A percentile compares a stretch with the other conserved stretches of the same genome.
phyloP scores from a whole-genome alignment of 2,888 invertebrate genomes.

The Empis stercorea region DNA sequence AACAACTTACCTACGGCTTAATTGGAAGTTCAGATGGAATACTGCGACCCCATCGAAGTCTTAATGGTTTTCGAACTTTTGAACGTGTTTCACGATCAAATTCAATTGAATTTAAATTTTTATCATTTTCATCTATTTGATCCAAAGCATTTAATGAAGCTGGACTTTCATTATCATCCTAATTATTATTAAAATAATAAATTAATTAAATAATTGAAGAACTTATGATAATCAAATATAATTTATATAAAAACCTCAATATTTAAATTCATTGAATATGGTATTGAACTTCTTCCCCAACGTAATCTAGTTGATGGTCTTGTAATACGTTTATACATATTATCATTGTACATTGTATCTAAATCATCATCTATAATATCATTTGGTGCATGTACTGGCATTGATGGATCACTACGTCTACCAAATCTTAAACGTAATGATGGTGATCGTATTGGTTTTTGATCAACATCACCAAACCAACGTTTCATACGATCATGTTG shows the following conservation, averaged over 20 bases:
- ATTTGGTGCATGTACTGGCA: constrained; percentile 25
- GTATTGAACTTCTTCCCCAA: constrained; percentile 21
- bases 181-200: no score
- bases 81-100: constrained; percentile 10
- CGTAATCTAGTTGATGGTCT: constrained; percentile 24
- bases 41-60: constrained; percentile 34
- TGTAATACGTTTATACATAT: constrained; percentile 11
- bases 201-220: no score
- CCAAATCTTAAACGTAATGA: constrained; percentile 67
- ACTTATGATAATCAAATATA: no score
- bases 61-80: constrained; percentile 29
- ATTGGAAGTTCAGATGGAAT: background rate
- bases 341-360: background rate
- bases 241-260: no score
- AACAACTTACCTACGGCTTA: no score
- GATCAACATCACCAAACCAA: constrained; percentile 45
- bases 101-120: constrained; percentile 19
- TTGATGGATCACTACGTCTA: constrained; percentile 56
- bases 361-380: background rate
- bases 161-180: no score
- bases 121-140: constrained; percentile 17
- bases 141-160: constrained; percentile 19
- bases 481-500: constrained; percentile 20
- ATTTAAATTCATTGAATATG: no score
- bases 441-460: constrained; percentile 58